phyloP scores from a whole-genome alignment of 1,140 invertebrate genomes.

The Papilio machaon region DNA sequence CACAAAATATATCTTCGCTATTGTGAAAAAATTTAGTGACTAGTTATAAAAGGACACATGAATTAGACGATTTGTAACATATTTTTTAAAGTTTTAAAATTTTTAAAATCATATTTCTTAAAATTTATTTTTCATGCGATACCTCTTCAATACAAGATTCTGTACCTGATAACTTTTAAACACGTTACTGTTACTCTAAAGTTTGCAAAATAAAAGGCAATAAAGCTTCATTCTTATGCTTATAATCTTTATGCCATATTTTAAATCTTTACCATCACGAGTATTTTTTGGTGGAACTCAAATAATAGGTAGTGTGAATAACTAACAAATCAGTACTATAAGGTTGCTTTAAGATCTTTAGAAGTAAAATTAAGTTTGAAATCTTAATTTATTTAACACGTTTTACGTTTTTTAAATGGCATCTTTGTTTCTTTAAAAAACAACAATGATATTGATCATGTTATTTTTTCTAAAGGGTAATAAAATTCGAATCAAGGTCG shows the following conservation, averaged over 20 bases:
- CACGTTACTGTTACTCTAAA: no score
- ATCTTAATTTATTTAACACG: background rate
- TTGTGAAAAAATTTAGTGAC: background rate
- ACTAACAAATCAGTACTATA: no score
- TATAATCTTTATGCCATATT: background rate
- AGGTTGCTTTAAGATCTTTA: background rate
- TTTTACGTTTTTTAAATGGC: background rate
- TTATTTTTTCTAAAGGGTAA: background rate
- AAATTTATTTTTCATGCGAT: background rate
- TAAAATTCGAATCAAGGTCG: background rate
- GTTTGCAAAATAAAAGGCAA: no score
- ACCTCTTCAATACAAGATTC: background rate
- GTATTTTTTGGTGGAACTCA: background rate
- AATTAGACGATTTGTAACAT: background rate
- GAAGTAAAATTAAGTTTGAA: background rate
- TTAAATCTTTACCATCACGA: background rate
- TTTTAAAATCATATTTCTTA: no score
- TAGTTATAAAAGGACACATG: slow-evolving; percentile 14
- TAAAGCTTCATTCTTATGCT: no score
- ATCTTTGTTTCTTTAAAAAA: background rate
- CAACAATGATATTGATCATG: background rate
- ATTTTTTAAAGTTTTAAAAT: no score
- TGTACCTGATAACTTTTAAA: no score
- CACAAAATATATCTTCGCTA: background rate
- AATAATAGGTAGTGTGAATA: background rate